Percentiles rank a stretch among this genome's conserved stretches.
phyloP scores from a whole-genome alignment of 2,797 vertebrate species.

The Poeciliopsis infans region DNA sequence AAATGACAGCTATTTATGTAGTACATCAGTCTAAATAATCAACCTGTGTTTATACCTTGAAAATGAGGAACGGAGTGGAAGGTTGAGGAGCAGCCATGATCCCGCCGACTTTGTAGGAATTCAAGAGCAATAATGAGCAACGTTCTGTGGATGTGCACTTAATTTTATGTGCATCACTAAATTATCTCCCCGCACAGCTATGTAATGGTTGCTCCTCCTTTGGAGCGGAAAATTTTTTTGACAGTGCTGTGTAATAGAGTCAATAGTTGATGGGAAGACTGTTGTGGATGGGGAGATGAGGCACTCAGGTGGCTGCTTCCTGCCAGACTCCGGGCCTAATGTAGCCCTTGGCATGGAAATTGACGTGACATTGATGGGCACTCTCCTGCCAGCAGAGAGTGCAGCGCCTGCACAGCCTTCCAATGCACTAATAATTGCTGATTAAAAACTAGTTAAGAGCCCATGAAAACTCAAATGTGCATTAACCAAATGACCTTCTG shows the following conservation, averaged over 20 bases:
- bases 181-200: conserved; percentile 76
- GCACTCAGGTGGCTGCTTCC: conserved; percentile 78
- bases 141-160: conserved; percentile 75
- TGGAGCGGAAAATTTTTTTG: conserved; percentile 78
- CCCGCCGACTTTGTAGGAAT: conserved; percentile 63
- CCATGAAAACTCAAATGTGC: conserved; percentile 89
- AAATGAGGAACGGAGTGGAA: conserved; percentile 56
- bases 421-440: conserved; percentile 89
- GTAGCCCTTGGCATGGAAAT: conserved; percentile 79
- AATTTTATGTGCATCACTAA: conserved; percentile 77
- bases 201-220: conserved; percentile 79
- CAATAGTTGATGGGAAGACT: conserved; percentile 76
- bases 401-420: conserved; percentile 76
- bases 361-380: conserved; percentile 88
- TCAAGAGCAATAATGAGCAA: conserved; percentile 75
- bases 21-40: conserved; percentile 70
- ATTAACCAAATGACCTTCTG: conserved; percentile 89
- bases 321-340: conserved; percentile 73
- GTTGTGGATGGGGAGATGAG: conserved; percentile 71
- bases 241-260: conserved; percentile 80
- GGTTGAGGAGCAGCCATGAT: conserved; percentile 52
- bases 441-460: conserved; percentile 96
- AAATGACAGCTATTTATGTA: conserved; percentile 79
- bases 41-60: conserved; percentile 62
- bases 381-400: conserved; percentile 77